These are phyloP conservation scores for Drosophila atripex DNA, from an alignment of 2,888 invertebrate genomes.

Conservation along the genomic window DNA sequence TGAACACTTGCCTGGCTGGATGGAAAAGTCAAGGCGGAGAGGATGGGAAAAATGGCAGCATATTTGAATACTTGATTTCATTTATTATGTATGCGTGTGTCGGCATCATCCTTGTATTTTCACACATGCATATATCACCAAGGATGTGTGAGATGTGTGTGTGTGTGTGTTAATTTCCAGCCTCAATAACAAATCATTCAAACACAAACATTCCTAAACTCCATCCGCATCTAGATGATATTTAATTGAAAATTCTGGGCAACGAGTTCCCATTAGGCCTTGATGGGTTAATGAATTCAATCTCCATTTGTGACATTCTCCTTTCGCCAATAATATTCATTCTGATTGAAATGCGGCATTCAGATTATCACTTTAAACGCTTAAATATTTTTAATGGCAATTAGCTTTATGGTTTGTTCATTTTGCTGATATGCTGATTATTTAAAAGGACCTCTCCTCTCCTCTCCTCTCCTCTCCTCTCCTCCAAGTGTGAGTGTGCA, in stretches of 20 bases:
- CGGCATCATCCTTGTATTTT: slow-evolving; percentile 4
- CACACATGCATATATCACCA: background rate
- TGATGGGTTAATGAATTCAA: slow-evolving; percentile 9
- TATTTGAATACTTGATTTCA: slow-evolving; percentile 72
- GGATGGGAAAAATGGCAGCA: slow-evolving; percentile 32
- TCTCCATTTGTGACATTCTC: slow-evolving; percentile 3
- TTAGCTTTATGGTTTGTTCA: slow-evolving; percentile 1
- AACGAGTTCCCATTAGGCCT: background rate
- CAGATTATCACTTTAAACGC: background rate
- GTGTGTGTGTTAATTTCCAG: background rate
- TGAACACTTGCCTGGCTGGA: slow-evolving; percentile 54
- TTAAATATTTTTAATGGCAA: background rate
- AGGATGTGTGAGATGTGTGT: background rate
- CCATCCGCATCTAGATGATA: background rate
- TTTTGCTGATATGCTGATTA: background rate
- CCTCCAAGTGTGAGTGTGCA: background rate
- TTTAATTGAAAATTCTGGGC: slow-evolving; percentile 22
- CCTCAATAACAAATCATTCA: slow-evolving; percentile 20
- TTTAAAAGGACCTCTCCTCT: background rate
- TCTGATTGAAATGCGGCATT: background rate
- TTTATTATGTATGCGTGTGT: slow-evolving; percentile 38
- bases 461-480: too few species aligned
- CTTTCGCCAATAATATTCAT: background rate
- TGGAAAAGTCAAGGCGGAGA: background rate
- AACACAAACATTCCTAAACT: slow-evolving; percentile 2